Evolutionary conservation across 2,888 invertebrate genomes (phyloP), one percentile per base, ranked within the genome.

Genomic region (Vandiemenella viatica): DNA sequence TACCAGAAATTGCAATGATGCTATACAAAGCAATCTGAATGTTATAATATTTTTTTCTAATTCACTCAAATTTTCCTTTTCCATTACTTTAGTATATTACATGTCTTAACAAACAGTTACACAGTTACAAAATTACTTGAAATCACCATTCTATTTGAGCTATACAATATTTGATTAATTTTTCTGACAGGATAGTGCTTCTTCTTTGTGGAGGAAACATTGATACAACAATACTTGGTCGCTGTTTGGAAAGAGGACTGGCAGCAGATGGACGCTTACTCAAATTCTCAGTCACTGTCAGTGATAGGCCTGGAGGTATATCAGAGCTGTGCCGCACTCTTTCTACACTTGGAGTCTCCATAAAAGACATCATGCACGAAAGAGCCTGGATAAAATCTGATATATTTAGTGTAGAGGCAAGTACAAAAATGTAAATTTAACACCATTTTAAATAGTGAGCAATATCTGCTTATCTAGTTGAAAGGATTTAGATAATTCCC

Each of bases 361-460:
- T 96, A 55, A 96, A 95, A 66, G 95, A 95, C 62, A 91, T 96
- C 51, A 84, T 90, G 67, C 95, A 96, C 64, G 95, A 96, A 63
- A 74, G 95, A 48, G 93, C 95, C 2, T 95, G 93, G 93, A 77
- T 95, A 13, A 80, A 80, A 51, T 79, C 81, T 1, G 93, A 96
- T 63, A 84, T 96, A 43, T 92, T 91, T 63, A 78, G 79, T 56
- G 82, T 82, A 17, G 76, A 79, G 63, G 77, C 75, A 60, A 58
- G 56, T 41, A 15, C 38, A 23, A n/a, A 16, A 47, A 43, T 53
- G n/a, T n/a, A n/a, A n/a, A n/a, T n/a, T n/a, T n/a, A n/a, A n/a
- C n/a, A n/a, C n/a, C n/a, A n/a, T 19, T 26, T 45, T 22, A 48
- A 46, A 16, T 38, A 43, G 42, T 50, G n/a, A n/a, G n/a, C n/a